Percentiles rank a stretch among this genome's conserved stretches.
Conservation (phyloP, 2,797 vertebrate genomes). For the Myotis daubentonii region DNA sequence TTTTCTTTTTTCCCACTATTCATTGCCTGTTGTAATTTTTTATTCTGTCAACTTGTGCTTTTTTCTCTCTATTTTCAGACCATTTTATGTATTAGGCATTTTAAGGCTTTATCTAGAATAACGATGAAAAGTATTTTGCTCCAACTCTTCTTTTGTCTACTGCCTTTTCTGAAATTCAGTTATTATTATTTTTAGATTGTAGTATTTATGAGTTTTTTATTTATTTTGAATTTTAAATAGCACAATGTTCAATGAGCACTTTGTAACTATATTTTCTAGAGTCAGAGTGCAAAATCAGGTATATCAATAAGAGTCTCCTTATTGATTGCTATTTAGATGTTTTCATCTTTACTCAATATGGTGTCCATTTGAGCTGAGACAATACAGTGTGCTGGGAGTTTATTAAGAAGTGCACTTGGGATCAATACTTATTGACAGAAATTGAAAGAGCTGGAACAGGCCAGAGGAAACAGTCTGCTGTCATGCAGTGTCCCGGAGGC, state of each 20-base stretch:
- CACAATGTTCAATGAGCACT: not conserved
- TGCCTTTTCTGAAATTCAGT: not conserved
- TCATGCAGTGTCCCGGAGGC: not conserved
- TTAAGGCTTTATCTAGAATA: not conserved
- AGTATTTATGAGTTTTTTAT: not conserved
- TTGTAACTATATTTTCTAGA: not conserved
- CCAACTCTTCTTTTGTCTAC: not conserved
- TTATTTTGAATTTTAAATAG: not conserved
- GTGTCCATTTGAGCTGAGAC: not conserved
- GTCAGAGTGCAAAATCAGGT: not conserved
- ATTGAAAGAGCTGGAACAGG: not conserved
- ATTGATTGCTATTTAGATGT: not conserved
- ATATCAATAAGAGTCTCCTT: not conserved
- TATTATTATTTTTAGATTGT: not conserved
- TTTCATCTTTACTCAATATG: slow-evolving; percentile 40
- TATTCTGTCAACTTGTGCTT: not conserved
- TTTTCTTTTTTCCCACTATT: not conserved
- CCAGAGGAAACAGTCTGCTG: not conserved
- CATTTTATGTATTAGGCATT: not conserved
- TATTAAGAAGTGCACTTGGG: not conserved
- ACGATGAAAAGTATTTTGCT: not conserved
- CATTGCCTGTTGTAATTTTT: not conserved
- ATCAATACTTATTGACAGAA: not conserved
- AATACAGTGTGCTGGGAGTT: not conserved
- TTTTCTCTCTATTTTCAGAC: not conserved